Base-by-base conservation (phyloP, 2,888 invertebrate genomes). In the Phortica okadai region DNA sequence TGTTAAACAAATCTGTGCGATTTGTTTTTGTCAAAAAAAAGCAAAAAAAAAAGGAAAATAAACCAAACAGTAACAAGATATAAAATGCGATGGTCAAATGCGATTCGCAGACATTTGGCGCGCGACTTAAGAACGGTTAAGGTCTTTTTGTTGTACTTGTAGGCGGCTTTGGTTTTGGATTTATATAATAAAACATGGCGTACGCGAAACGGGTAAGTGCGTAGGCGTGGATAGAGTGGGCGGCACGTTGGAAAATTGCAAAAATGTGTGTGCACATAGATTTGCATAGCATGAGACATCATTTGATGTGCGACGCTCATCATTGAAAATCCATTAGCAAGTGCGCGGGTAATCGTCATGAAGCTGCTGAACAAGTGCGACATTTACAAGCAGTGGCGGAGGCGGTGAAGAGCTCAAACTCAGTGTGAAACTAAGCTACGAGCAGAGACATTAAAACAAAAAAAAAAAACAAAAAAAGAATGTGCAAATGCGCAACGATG, bases 171-270 rank as follows among this genome's bases (percentile, higher is more conserved):
- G 41, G 54, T 11, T 70, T 50, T 54, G 56, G n/a, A 73, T 73
- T 11, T 73, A 75, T 77, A 69, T 41, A 25, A 70, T 76, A 76
- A 75, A 80, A 78, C 81, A 88, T 84, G 87, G 81, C 80, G 76
- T 77, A 80, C 79, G 73, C 75, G 72, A 77, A 80, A 76, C 78
- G 79, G 89, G 88, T 88, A 76, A 89, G 89, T 80, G 73, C 10
- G 45, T 14, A 50, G 16, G 45, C 25, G 41, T 25, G 70, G 21
- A 54, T 6, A 21, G 11, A 21, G 8, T 5, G 16, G 0, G 14
- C 7, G 54, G 42, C 41, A 33, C 33, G 41, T n/a, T 50, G 44
- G 54, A 11, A 50, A 70, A 45, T 50, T 70, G 54, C 45, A 42
- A 70, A 70, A 70, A 70, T 62, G 70, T 70, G 45, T 21, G 33